These are phyloP conservation scores for Dinocampus coccinellae DNA, from an alignment of 2,888 invertebrate species.

Conservation along the genomic window DNA sequence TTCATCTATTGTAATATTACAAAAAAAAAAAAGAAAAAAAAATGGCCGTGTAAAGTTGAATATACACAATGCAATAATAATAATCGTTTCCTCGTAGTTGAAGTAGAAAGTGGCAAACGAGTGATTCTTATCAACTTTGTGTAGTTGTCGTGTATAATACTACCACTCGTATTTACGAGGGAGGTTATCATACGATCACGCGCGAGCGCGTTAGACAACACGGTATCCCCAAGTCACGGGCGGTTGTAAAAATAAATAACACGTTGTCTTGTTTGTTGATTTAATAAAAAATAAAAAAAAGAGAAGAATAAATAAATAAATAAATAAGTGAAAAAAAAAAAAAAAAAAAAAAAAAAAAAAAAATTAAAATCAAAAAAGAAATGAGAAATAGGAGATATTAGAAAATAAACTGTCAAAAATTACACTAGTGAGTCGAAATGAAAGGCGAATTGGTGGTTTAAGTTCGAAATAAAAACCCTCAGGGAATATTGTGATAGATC, in stretches of 20 bases:
- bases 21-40: too few species aligned
- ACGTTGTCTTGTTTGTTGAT: conserved; percentile 4
- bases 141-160: conserved; percentile 40
- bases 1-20: not conserved
- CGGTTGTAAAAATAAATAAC: conserved; percentile 37
- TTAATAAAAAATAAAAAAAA: not conserved
- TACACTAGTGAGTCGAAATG: not conserved
- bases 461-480: conserved; percentile 13
- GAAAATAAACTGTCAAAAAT: conserved; percentile 7
- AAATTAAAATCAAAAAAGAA: too few species aligned
- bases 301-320: too few species aligned
- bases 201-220: conserved; percentile 32
- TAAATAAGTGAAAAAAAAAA: too few species aligned
- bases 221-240: conserved; percentile 18
- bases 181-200: conserved; percentile 38
- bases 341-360: too few species aligned
- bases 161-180: conserved; percentile 21
- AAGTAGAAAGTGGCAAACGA: conserved; percentile 27
- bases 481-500: conserved; percentile 22
- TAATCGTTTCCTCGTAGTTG: conserved; percentile 28
- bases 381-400: conserved; percentile 2
- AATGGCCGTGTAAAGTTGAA: not conserved
- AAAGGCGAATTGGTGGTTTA: conserved; percentile 15
- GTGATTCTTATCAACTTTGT: conserved; percentile 46
- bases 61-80: conserved; percentile 27